Evolutionary conservation across 2,797 vertebrate genomes (phyloP).

Genomic region (Smutsia gigantea): DNA sequence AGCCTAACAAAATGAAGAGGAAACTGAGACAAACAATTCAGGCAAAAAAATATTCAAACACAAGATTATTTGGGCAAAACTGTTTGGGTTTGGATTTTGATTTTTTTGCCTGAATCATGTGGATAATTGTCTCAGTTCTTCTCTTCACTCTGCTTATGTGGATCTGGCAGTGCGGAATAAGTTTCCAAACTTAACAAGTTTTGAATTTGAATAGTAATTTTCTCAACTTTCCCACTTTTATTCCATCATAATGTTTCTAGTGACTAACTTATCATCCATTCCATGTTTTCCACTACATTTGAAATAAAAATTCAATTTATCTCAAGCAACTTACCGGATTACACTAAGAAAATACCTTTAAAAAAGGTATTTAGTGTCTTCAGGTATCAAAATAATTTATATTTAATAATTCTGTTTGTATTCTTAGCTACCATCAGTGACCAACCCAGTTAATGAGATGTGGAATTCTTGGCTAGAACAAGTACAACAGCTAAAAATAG

Average conservation of each 20-base stretch:
- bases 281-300: slow-evolving; percentile 73
- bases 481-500: slow-evolving; percentile 65
- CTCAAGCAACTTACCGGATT: slow-evolving; percentile 84
- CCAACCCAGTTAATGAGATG: slow-evolving; percentile 57
- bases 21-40: slow-evolving; percentile 82
- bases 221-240: slow-evolving; percentile 39
- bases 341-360: slow-evolving; percentile 82
- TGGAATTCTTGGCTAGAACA: slow-evolving; percentile 38
- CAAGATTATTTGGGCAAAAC: slow-evolving; percentile 74
- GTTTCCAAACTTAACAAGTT: neutral
- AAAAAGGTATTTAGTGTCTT: slow-evolving; percentile 69
- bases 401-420: slow-evolving; percentile 64
- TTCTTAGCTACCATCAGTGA: slow-evolving; percentile 66
- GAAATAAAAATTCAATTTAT: slow-evolving; percentile 68
- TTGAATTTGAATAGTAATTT: slow-evolving; percentile 51
- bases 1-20: slow-evolving; percentile 79
- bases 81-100: slow-evolving; percentile 77
- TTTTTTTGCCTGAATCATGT: slow-evolving; percentile 82
- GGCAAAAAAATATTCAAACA: slow-evolving; percentile 83
- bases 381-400: slow-evolving; percentile 63
- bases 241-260: neutral
- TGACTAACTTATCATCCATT: slow-evolving; percentile 89
- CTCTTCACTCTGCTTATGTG: slow-evolving; percentile 75
- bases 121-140: slow-evolving; percentile 76
- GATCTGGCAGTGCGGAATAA: neutral